Percentiles rank a stretch among this genome's conserved stretches.
Conservation (phyloP, 2,797 vertebrate genomes). For the Lacerta bilineata region DNA sequence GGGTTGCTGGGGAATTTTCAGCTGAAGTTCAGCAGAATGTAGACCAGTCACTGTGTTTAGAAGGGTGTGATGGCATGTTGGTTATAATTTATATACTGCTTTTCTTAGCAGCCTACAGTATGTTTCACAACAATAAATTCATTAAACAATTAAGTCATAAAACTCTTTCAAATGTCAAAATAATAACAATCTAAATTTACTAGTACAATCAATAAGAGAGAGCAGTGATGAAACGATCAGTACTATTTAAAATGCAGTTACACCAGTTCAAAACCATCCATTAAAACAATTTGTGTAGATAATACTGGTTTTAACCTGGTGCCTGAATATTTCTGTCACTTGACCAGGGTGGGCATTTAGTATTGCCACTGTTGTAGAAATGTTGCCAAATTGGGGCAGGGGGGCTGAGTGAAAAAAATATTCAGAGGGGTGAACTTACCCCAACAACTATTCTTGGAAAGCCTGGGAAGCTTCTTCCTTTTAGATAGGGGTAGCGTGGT, state of each 20-base stretch:
- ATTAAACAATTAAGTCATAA: not conserved
- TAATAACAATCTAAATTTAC: not conserved
- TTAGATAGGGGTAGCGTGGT: not conserved
- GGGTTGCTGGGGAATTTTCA: not conserved
- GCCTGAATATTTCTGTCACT: not conserved
- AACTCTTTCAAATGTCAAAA: not conserved
- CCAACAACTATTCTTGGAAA: not conserved
- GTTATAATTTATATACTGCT: not conserved
- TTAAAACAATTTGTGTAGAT: constrained; percentile 1
- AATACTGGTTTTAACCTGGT: not conserved
- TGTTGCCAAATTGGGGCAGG: not conserved
- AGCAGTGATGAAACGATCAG: not conserved
- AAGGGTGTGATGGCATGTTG: not conserved
- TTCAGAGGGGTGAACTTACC: not conserved
- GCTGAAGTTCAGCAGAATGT: not conserved
- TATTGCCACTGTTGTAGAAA: not conserved
- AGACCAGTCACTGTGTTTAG: not conserved
- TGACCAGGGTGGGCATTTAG: not conserved
- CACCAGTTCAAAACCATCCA: not conserved
- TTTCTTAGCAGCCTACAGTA: not conserved
- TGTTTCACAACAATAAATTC: not conserved
- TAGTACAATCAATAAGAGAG: not conserved
- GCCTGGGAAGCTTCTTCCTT: not conserved
- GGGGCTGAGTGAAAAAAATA: not conserved
- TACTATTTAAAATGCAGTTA: not conserved